A percentile compares a stretch with the other conserved stretches of the same genome.
phyloP scores from a whole-genome alignment of 2,888 invertebrate species.

The Rhamphomyia laevipes region DNA sequence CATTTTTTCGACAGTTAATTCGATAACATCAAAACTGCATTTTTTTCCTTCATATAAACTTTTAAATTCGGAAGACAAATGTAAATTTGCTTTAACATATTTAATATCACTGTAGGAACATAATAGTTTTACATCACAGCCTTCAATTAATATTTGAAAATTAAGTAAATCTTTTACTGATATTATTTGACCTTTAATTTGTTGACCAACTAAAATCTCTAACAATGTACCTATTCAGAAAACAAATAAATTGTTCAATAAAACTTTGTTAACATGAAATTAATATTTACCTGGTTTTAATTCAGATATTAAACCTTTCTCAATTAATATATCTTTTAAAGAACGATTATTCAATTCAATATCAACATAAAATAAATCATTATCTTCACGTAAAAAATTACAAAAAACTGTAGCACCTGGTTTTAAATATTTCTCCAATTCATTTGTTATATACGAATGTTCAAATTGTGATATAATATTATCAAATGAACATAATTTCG shows the following conservation, averaged over 20 bases:
- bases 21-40: conserved; percentile 28
- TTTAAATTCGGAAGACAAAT: conserved; percentile 38
- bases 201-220: conserved; percentile 30
- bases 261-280: not conserved
- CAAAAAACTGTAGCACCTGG: conserved; percentile 27
- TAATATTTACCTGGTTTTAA: conserved; percentile 20
- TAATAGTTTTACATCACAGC: conserved; percentile 30
- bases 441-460: conserved; percentile 30
- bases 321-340: conserved; percentile 24
- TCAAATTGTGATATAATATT: conserved; percentile 47
- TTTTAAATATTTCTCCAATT: conserved; percentile 33
- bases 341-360: conserved; percentile 26
- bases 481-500: conserved; percentile 52
- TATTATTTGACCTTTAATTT: conserved; percentile 30
- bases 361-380: conserved; percentile 26
- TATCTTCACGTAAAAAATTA: conserved; percentile 25
- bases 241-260: not conserved
- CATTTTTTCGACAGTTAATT: conserved; percentile 35
- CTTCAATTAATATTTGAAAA: conserved; percentile 32
- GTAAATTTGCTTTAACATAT: conserved; percentile 32
- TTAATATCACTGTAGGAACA: conserved; percentile 34
- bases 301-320: conserved; percentile 26
- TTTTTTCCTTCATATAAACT: conserved; percentile 37
- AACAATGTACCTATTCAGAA: conserved; percentile 26
- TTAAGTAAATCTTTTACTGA: conserved; percentile 30